These are phyloP conservation scores for Galeopsomyia nigrocyanea DNA, from an alignment of 2,888 invertebrate species.

Conservation along the genomic window DNA sequence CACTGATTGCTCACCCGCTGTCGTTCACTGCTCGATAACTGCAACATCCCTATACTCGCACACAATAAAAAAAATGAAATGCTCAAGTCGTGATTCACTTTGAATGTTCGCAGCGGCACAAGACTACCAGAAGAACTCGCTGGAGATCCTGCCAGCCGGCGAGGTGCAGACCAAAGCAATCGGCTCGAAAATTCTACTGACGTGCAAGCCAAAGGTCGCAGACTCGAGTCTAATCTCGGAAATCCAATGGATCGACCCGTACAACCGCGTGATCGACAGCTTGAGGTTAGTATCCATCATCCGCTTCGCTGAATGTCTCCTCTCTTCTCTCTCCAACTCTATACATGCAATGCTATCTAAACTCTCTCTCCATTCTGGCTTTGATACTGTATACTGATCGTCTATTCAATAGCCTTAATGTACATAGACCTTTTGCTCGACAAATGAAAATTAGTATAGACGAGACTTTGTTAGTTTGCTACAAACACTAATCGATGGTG, in stretches of 20 bases:
- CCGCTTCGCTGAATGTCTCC: background rate
- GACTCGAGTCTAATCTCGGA: slow-evolving; percentile 79
- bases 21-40: background rate
- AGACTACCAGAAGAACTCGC: slow-evolving; percentile 39
- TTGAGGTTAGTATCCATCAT: slow-evolving; percentile 73
- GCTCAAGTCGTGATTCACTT: background rate
- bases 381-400: too few relatives aligned
- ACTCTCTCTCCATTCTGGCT: too few relatives aligned
- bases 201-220: slow-evolving; percentile 81
- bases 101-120: slow-evolving; percentile 57
- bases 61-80: too few relatives aligned
- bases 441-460: slow-evolving; percentile 27
- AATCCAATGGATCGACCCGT: slow-evolving; percentile 85
- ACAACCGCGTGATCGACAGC: slow-evolving; percentile 78
- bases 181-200: slow-evolving; percentile 82
- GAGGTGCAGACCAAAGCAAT: slow-evolving; percentile 80
- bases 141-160: slow-evolving; percentile 81
- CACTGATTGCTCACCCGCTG: slow-evolving; percentile 12
- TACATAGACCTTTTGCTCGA: background rate
- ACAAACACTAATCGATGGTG: slow-evolving; percentile 58
- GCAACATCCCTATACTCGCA: too few relatives aligned
- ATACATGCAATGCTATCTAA: background rate
- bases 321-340: slow-evolving; percentile 3
- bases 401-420: background rate
- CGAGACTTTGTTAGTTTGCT: slow-evolving; percentile 45